Evolutionary conservation across 2,113 vertebrate genomes (phyloP).

Genomic region (Andinoacara biseriatus): DNA sequence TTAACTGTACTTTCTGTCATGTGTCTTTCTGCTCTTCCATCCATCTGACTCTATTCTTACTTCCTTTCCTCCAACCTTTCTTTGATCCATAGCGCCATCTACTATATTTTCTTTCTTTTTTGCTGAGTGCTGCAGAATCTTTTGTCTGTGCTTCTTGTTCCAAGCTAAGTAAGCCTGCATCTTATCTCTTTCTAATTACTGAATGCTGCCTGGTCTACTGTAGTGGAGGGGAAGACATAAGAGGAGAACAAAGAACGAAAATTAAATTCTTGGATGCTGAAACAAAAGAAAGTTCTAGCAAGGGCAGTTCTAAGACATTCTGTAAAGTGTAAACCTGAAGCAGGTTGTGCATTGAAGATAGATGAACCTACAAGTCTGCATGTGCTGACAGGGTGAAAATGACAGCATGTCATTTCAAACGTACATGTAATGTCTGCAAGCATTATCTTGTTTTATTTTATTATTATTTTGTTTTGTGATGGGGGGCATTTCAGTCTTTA

Average conservation of each 20-base stretch:
- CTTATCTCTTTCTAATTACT: slow-evolving; percentile 66
- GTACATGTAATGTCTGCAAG: background rate
- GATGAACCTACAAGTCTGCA: background rate
- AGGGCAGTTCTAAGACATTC: slow-evolving; percentile 3
- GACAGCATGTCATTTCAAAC: background rate
- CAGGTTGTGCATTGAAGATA: background rate
- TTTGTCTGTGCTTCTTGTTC: slow-evolving; percentile 51
- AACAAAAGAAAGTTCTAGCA: slow-evolving; percentile 37
- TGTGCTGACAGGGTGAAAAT: background rate
- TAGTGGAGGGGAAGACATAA: background rate
- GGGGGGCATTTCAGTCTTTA: background rate
- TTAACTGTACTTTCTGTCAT: background rate
- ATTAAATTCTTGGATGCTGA: slow-evolving; percentile 20
- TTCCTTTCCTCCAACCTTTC: slow-evolving; percentile 5
- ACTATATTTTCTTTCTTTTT: slow-evolving; percentile 1
- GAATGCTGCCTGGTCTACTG: background rate
- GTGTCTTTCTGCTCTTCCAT: background rate
- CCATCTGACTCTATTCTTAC: background rate
- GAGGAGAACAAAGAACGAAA: slow-evolving; percentile 36
- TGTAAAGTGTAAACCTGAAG: slow-evolving; percentile 9
- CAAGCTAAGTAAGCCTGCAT: slow-evolving; percentile 15
- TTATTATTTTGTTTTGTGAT: background rate
- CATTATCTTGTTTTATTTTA: background rate
- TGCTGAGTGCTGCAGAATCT: slow-evolving; percentile 62
- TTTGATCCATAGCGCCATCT: slow-evolving; percentile 28